phyloP scores from a whole-genome alignment of 2,797 vertebrate genomes.

The Protosalanx chinensis region DNA sequence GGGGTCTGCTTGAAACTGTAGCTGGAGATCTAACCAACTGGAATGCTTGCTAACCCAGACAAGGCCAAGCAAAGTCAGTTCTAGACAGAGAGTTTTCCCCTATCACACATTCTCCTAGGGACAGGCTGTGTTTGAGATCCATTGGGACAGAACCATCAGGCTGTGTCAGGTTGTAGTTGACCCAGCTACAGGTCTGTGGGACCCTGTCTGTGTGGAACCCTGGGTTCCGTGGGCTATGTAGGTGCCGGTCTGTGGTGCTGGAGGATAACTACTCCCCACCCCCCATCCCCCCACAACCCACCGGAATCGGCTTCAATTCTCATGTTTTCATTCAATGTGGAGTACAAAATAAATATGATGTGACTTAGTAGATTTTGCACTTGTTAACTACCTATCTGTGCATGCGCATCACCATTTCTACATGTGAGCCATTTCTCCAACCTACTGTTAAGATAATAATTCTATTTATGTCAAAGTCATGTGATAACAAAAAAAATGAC shows the following conservation, averaged over 20 bases:
- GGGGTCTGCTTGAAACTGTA: slow-evolving; percentile 39
- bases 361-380: slow-evolving; percentile 75
- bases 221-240: slow-evolving; percentile 22
- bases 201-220: no score
- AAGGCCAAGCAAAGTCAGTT: slow-evolving; percentile 44
- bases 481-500: slow-evolving; percentile 43
- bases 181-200: slow-evolving; percentile 5
- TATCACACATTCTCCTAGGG: not conserved
- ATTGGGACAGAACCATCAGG: slow-evolving; percentile 28
- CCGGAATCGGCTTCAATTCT: slow-evolving; percentile 44
- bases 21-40: slow-evolving; percentile 56
- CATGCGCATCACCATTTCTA: slow-evolving; percentile 74
- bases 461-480: slow-evolving; percentile 70
- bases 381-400: slow-evolving; percentile 74
- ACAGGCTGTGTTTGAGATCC: slow-evolving; percentile 41
- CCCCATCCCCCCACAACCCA: slow-evolving; percentile 12
- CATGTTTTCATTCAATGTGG: slow-evolving; percentile 63
- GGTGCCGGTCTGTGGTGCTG: slow-evolving; percentile 44
- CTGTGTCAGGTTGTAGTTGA: not conserved
- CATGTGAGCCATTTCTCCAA: slow-evolving; percentile 71
- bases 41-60: slow-evolving; percentile 43
- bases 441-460: slow-evolving; percentile 69
- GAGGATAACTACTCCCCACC: slow-evolving; percentile 17
- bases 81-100: slow-evolving; percentile 44
- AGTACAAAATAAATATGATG: slow-evolving; percentile 51